A percentile compares a stretch with the other conserved stretches of the same genome.
Evolutionary conservation across 1,140 invertebrate species (phyloP).

Genomic region (Pararge aegeria): DNA sequence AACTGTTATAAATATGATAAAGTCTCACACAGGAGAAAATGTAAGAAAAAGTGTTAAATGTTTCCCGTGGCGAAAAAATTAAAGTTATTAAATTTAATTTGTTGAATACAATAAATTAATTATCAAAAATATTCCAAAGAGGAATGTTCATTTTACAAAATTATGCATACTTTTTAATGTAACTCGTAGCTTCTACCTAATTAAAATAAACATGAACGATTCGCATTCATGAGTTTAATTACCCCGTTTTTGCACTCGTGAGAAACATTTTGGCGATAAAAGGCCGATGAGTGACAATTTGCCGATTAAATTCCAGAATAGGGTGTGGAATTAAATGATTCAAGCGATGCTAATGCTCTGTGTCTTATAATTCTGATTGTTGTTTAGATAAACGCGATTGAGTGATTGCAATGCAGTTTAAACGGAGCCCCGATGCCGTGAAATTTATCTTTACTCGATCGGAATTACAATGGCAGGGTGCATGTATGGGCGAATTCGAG

Average conservation of each 20-base stretch:
- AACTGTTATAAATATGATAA: no score
- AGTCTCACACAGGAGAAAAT: no score
- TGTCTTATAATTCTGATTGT: conserved; percentile 42
- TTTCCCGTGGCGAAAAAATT: no score
- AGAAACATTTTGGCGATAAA: conserved; percentile 41
- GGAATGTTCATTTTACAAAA: no score
- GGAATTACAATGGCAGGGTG: conserved; percentile 29
- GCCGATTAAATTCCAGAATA: conserved; percentile 39
- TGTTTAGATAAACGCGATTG: conserved; percentile 37
- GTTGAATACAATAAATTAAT: no score
- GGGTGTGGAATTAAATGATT: conserved; percentile 32
- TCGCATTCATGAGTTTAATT: conserved; percentile 1
- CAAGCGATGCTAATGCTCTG: conserved; percentile 21
- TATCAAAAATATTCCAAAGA: no score
- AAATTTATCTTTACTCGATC: conserved; percentile 38
- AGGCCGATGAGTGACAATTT: conserved; percentile 45
- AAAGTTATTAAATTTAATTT: no score
- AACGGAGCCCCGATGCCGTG: conserved; percentile 26
- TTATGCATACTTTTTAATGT: no score
- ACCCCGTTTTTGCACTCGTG: conserved; percentile 35
- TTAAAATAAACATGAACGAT: not conserved
- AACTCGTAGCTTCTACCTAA: not conserved
- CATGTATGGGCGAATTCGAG: not conserved
- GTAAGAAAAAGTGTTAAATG: no score
- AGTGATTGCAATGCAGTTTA: conserved; percentile 43